These are phyloP conservation scores for Glyphotaelius pellucidus DNA, from an alignment of 2,888 invertebrate species.

Conservation along the genomic window DNA sequence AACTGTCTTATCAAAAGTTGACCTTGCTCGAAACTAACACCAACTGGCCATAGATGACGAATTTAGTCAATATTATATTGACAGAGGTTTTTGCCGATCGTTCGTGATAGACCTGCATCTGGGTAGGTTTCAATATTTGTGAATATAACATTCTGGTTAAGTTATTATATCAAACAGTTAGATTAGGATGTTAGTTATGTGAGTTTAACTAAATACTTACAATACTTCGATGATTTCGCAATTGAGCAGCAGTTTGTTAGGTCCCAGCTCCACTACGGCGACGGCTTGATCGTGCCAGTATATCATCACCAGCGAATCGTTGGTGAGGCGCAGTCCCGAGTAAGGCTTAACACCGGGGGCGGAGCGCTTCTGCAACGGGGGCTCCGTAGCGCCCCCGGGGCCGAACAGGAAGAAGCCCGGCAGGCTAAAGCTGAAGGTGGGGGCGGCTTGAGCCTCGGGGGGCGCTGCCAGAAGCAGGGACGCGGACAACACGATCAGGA, in stretches of 20 bases:
- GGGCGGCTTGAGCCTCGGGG: conserved; percentile 74
- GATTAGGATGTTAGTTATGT: not conserved
- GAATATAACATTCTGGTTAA: too few relatives aligned
- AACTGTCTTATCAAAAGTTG: too few relatives aligned
- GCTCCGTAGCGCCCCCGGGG: conserved; percentile 73
- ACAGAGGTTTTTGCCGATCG: too few relatives aligned
- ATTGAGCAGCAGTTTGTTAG: conserved; percentile 83
- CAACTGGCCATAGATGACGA: too few relatives aligned
- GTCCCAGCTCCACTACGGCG: conserved; percentile 87
- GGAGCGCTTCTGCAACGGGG: conserved; percentile 70
- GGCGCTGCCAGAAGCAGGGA: conserved; percentile 71
- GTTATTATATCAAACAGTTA: too few relatives aligned
- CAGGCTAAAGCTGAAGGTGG: conserved; percentile 73
- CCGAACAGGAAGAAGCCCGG: conserved; percentile 76
- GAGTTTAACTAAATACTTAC: conserved; percentile 77
- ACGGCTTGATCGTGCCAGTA: conserved; percentile 90
- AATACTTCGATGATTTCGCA: conserved; percentile 92
- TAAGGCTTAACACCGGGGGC: conserved; percentile 78
- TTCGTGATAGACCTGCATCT: too few relatives aligned
- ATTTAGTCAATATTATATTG: too few relatives aligned
- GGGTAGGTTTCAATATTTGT: too few relatives aligned
- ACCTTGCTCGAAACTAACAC: too few relatives aligned
- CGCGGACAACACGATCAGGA: conserved; percentile 72
- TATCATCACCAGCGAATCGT: conserved; percentile 85
- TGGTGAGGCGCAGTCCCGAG: conserved; percentile 81